phyloP scores from a whole-genome alignment of 2,113 vertebrate genomes.

The Falcunculus frontatus region DNA sequence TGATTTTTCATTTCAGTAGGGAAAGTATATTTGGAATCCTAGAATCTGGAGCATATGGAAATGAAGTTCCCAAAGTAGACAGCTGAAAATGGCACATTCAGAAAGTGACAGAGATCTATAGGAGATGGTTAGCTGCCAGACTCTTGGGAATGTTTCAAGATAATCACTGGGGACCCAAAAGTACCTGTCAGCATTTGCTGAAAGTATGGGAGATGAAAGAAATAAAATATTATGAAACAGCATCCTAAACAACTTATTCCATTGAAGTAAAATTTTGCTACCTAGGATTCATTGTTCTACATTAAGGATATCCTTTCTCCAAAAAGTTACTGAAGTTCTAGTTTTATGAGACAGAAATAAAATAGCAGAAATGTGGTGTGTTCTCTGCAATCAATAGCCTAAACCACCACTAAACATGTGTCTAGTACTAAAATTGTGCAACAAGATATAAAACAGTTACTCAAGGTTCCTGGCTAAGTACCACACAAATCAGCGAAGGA shows the following conservation, averaged over 20 bases:
- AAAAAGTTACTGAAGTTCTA: background rate
- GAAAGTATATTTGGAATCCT: background rate
- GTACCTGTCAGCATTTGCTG: background rate
- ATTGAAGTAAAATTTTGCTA: background rate
- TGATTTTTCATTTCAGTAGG: background rate
- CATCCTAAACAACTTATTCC: background rate
- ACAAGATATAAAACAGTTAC: background rate
- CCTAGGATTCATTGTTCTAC: background rate
- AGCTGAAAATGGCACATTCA: background rate
- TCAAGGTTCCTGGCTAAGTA: background rate
- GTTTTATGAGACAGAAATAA: background rate
- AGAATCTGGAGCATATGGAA: constrained; percentile 16
- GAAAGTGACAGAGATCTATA: background rate
- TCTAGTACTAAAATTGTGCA: background rate
- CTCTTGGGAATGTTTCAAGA: background rate
- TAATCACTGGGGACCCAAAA: background rate
- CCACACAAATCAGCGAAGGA: background rate
- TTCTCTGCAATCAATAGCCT: background rate
- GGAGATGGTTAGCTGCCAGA: background rate
- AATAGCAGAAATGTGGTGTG: background rate
- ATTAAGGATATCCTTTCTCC: background rate
- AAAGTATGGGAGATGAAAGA: background rate
- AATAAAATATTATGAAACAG: background rate
- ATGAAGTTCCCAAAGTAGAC: background rate
- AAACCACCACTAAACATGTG: background rate